Base-by-base conservation (phyloP, 1,140 invertebrate species). In the Procambarus clarkii region DNA sequence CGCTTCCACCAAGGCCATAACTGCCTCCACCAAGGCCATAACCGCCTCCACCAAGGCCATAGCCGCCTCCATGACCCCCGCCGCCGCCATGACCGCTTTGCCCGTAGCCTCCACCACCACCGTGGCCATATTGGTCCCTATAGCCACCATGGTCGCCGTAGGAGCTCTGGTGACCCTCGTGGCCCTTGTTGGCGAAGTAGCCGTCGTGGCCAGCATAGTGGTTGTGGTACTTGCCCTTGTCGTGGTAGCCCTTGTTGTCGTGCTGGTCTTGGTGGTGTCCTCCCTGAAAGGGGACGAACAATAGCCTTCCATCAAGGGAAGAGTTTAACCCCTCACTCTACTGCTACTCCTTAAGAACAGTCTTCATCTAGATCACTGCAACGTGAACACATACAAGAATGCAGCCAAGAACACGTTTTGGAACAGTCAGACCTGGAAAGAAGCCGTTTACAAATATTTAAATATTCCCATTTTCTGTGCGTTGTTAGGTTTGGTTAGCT, bases 151-250 rank as follows among this genome's bases (percentile, higher is more conserved):
- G 83, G 45, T 93, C 78, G 21, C 80, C 87, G 46, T 89, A 83
- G 69, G 87, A 79, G 34, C 80, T 89, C 87, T 83, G 82, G 18
- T 89, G 87, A 15, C 87, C 87, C 13, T 89, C 45, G 60, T 83
- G 46, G 46, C 87, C 92, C 64, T 92, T 80, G 54, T 58, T 13
- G 54, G 0, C 54, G 50, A 91, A 86, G 74, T 92, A 44, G 60
- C 80, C 88, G n/a, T 93, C 88, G 91, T 92, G 91, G 54, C 92
- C 93, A 48, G 86, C 74, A 24, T 90, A 60, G 44, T 88, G 69
- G n/a, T 86, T 69, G 84, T 86, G 84, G 69, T 71, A 86, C 44
- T 86, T 86, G 45, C 84, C 84, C 69, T 86, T 69, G 13, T n/a
- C 50, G 69, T 48, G 34, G 3, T 92, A 74, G 44, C 92, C 88